Conservation (phyloP, 2,113 vertebrate species). For the Ptyas mucosa region DNA sequence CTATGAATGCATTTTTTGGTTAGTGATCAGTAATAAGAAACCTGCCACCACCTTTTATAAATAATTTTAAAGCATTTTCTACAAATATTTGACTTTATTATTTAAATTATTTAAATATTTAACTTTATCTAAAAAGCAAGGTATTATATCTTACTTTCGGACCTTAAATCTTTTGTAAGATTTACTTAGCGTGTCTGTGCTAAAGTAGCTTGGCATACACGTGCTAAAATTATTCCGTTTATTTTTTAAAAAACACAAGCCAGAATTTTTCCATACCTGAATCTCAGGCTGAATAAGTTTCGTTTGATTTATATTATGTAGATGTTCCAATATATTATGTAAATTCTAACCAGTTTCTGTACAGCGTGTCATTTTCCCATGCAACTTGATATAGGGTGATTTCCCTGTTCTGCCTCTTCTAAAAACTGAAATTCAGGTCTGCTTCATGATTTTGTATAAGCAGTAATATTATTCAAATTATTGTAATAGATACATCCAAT, state of each 20-base stretch:
- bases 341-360: neutral
- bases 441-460: neutral
- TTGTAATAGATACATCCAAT: neutral
- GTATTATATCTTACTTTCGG: neutral
- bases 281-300: neutral
- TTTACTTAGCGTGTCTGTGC: neutral
- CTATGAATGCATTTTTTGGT: neutral
- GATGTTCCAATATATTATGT: neutral
- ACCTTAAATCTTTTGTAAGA: neutral
- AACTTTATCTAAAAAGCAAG: neutral
- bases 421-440: neutral
- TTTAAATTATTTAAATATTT: too few species aligned
- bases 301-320: neutral
- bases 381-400: neutral
- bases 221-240: neutral
- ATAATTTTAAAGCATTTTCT: neutral
- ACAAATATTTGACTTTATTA: neutral
- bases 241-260: neutral
- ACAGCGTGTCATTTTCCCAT: neutral
- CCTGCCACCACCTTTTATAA: neutral
- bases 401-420: neutral
- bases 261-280: neutral
- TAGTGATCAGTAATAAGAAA: neutral
- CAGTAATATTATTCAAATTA: neutral
- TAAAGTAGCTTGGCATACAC: neutral